Evolutionary conservation across 2,113 vertebrate species (phyloP).

Genomic region (Indri indri): DNA sequence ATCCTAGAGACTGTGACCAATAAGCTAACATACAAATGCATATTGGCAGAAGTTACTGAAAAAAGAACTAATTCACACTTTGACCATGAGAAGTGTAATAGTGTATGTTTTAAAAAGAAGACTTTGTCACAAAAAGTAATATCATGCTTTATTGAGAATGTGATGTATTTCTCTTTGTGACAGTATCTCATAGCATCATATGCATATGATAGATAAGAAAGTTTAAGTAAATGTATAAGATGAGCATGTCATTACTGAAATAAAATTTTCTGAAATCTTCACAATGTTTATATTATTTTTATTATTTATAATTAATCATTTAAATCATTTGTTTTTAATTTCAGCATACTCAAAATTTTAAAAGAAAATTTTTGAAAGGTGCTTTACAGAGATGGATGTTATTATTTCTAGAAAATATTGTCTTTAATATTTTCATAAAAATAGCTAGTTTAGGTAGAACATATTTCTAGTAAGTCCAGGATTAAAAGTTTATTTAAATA

Average conservation of each 20-base stretch:
- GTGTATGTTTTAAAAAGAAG: background rate
- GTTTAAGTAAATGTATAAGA: background rate
- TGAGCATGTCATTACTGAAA: background rate
- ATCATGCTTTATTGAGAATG: background rate
- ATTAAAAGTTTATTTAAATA: background rate
- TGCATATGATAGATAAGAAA: background rate
- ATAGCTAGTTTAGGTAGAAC: background rate
- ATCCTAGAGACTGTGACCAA: background rate
- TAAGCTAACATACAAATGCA: background rate
- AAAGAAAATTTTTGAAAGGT: background rate
- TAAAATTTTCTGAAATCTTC: background rate
- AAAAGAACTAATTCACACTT: constrained; percentile 17
- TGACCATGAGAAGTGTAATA: background rate
- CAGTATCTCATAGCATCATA: background rate
- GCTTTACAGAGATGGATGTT: background rate
- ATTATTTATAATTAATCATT: background rate
- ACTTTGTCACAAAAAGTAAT: background rate
- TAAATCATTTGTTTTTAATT: background rate
- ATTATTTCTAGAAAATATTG: background rate
- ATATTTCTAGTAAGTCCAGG: background rate
- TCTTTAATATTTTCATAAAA: background rate
- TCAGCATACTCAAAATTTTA: background rate
- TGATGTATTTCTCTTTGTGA: background rate
- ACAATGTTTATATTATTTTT: background rate
- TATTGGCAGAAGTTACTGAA: background rate